phyloP scores from a whole-genome alignment of 2,888 invertebrate species.

The Ormyrus pomaceus region DNA sequence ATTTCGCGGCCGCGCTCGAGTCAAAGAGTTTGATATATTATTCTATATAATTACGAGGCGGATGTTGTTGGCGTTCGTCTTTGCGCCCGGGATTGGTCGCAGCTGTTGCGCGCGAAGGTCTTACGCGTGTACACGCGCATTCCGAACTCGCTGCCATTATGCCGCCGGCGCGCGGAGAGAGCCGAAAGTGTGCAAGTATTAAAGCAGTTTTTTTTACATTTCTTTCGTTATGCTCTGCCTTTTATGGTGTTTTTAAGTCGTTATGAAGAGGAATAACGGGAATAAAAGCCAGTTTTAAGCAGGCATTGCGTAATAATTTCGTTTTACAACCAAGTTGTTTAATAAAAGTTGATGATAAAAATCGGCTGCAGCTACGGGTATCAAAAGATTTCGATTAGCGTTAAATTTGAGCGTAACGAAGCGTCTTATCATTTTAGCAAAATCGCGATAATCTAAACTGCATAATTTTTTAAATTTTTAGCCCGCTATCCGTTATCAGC shows the following conservation, averaged over 20 bases:
- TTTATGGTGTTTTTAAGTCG: background rate
- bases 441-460: too few relatives aligned
- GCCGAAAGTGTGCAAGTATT: constrained; percentile 1
- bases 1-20: constrained; percentile 47
- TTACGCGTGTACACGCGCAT: constrained; percentile 33
- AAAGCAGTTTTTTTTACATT: constrained; percentile 9
- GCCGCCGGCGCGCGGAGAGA: background rate
- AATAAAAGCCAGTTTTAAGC: too few relatives aligned
- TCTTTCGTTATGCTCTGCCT: background rate
- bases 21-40: constrained; percentile 55
- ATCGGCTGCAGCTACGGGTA: too few relatives aligned
- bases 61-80: constrained; percentile 32
- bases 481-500: too few relatives aligned
- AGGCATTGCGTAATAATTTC: too few relatives aligned
- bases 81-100: constrained; percentile 39
- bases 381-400: too few relatives aligned
- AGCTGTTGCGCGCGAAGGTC: constrained; percentile 50
- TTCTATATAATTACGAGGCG: constrained; percentile 50
- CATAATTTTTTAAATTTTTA: too few relatives aligned
- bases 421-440: too few relatives aligned
- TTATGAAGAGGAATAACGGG: background rate
- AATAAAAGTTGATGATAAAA: too few relatives aligned
- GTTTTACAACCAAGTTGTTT: too few relatives aligned
- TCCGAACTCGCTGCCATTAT: constrained; percentile 39
- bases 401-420: too few relatives aligned